A percentile compares a stretch with the other conserved stretches of the same genome.
phyloP scores from a whole-genome alignment of 2,888 invertebrate genomes.

The Watsonalla cultraria region DNA sequence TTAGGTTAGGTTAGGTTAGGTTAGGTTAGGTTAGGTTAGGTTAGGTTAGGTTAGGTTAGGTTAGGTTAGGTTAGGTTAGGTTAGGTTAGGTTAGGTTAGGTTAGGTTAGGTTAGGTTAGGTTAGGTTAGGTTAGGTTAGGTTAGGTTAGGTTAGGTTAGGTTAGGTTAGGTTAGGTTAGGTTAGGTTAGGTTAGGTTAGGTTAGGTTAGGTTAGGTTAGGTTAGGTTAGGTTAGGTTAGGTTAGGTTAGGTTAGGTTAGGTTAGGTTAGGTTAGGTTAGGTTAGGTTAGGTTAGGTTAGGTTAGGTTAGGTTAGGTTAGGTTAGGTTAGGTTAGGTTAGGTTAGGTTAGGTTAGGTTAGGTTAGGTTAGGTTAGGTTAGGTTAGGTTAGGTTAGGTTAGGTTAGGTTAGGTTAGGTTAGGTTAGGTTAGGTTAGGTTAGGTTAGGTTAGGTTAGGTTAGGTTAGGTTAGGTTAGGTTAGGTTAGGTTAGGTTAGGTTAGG shows the following conservation, averaged over 20 bases:
- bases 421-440: slow-evolving; percentile 13
- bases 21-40: slow-evolving; percentile 12
- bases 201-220: slow-evolving; percentile 5
- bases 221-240: slow-evolving; percentile 1
- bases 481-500: slow-evolving; percentile 10
- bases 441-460: slow-evolving; percentile 10
- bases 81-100: slow-evolving; percentile 9
- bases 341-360: no score
- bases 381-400: slow-evolving; percentile 15
- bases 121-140: slow-evolving; percentile 6
- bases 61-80: slow-evolving; percentile 8
- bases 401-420: slow-evolving; percentile 14
- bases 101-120: slow-evolving; percentile 8
- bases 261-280: background rate
- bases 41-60: slow-evolving; percentile 11
- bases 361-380: slow-evolving; percentile 14
- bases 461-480: slow-evolving; percentile 12
- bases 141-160: slow-evolving; percentile 6
- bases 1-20: slow-evolving; percentile 10
- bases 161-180: slow-evolving; percentile 5
- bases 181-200: slow-evolving; percentile 7
- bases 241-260: slow-evolving; percentile 6
- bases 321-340: no score
- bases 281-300: slow-evolving; percentile 5
- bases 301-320: slow-evolving; percentile 3